Percentiles rank a stretch among this genome's conserved stretches.
Conservation (phyloP, 2,888 invertebrate genomes). For the Nebria salina region DNA sequence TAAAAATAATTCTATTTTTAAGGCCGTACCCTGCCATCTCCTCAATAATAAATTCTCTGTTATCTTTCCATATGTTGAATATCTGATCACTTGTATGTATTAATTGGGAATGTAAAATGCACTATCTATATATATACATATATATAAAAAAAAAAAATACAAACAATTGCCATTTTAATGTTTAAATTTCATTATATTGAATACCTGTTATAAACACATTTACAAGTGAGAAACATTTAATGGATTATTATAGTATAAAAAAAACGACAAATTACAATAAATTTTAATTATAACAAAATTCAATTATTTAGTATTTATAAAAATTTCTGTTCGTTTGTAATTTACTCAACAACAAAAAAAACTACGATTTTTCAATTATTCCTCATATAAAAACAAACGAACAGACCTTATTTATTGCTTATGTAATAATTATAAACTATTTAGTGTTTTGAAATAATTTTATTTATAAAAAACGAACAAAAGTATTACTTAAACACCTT, state of each 20-base stretch:
- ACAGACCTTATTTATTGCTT: too few species aligned
- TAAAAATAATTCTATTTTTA: conserved; percentile 39
- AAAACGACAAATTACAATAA: conserved; percentile 3
- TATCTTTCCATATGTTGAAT: conserved; percentile 55
- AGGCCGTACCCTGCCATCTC: conserved; percentile 30
- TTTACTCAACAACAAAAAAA: background rate
- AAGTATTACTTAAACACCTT: too few species aligned
- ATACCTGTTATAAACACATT: conserved; percentile 35
- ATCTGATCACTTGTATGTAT: conserved; percentile 61
- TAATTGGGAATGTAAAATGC: conserved; percentile 60
- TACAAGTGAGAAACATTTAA: background rate
- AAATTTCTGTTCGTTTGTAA: background rate
- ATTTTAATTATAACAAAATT: background rate
- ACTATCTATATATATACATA: conserved; percentile 58
- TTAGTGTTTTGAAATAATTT: too few species aligned
- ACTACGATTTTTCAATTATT: too few species aligned
- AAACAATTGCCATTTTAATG: conserved; percentile 47
- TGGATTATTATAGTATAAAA: background rate
- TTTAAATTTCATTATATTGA: conserved; percentile 42
- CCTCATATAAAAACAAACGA: too few species aligned
- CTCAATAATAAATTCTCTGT: conserved; percentile 48
- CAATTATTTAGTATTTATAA: background rate
- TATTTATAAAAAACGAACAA: too few species aligned
- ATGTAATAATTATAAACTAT: too few species aligned
- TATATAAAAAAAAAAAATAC: conserved; percentile 45